Conservation (phyloP, 2,888 invertebrate species). For the Amphiduros pacificus region DNA sequence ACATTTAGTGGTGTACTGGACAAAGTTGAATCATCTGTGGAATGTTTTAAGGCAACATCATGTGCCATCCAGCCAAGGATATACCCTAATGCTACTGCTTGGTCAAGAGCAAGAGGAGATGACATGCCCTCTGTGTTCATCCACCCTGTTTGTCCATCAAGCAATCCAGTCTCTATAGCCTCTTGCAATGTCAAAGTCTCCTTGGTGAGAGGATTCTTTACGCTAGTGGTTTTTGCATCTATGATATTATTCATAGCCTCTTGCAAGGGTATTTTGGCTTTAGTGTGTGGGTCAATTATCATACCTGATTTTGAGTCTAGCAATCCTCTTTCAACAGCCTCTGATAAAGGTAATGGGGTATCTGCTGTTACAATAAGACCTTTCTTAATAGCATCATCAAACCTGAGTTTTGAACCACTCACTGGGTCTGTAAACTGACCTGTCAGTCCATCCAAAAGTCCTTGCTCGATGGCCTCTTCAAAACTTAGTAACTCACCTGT, state of each 20-base stretch:
- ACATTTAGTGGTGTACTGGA: too few relatives aligned
- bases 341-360: conserved; percentile 71
- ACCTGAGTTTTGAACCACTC: not conserved
- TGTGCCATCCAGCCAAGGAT: conserved; percentile 60
- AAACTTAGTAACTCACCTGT: conserved; percentile 54
- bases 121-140: too few relatives aligned
- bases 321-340: conserved; percentile 63
- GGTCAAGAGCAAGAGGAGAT: conserved; percentile 61
- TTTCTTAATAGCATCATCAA: conserved; percentile 1
- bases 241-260: conserved; percentile 76
- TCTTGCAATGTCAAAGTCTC: conserved; percentile 78
- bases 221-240: conserved; percentile 31
- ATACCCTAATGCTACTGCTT: conserved; percentile 83
- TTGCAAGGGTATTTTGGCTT: conserved; percentile 69
- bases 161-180: conserved; percentile 75
- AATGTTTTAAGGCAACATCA: conserved; percentile 2
- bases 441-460: conserved; percentile 75
- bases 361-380: not conserved
- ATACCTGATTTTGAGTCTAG: conserved; percentile 36
- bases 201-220: conserved; percentile 33
- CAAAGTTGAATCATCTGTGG: too few relatives aligned
- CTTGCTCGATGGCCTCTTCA: conserved; percentile 60
- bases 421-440: conserved; percentile 43
- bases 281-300: conserved; percentile 65
- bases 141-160: conserved; percentile 17